A percentile compares a stretch with the other conserved stretches of the same genome.
Conservation (phyloP, 2,797 vertebrate genomes). For the Cirrhinus molitorella region DNA sequence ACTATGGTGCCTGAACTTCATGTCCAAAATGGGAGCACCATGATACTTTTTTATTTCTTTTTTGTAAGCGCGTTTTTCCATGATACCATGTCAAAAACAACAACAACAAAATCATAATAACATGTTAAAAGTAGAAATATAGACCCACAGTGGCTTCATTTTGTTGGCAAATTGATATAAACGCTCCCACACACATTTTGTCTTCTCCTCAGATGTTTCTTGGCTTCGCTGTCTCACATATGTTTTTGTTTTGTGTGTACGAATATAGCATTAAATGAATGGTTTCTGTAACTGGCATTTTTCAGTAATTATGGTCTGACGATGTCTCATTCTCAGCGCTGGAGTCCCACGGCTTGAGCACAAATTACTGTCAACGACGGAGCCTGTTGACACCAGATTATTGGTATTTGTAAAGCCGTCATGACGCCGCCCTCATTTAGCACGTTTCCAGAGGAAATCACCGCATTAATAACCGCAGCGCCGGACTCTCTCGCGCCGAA, state of each 20-base stretch:
- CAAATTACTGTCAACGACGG: conserved; percentile 82
- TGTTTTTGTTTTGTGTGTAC: conserved; percentile 75
- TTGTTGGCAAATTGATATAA: conserved; percentile 8
- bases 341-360: conserved; percentile 68
- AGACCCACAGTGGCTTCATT: neutral
- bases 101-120: neutral
- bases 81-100: neutral
- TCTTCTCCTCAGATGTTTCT: conserved; percentile 47
- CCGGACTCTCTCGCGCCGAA: conserved; percentile 11
- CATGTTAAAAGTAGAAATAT: neutral
- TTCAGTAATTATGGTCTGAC: conserved; percentile 81
- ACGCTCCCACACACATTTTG: conserved; percentile 60
- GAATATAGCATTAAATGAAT: conserved; percentile 82
- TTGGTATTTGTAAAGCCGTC: conserved; percentile 70
- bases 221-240: conserved; percentile 69
- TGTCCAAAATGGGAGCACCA: neutral
- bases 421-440: conserved; percentile 62
- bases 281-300: conserved; percentile 81
- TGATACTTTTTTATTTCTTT: neutral
- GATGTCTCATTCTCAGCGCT: conserved; percentile 73
- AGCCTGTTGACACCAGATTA: conserved; percentile 80
- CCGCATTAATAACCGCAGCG: conserved; percentile 54
- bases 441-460: conserved; percentile 48
- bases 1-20: neutral
- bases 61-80: neutral